phyloP scores from a whole-genome alignment of 35 echinoderm and acorn worm species.

The Apostichopus parvimensis region DNA sequence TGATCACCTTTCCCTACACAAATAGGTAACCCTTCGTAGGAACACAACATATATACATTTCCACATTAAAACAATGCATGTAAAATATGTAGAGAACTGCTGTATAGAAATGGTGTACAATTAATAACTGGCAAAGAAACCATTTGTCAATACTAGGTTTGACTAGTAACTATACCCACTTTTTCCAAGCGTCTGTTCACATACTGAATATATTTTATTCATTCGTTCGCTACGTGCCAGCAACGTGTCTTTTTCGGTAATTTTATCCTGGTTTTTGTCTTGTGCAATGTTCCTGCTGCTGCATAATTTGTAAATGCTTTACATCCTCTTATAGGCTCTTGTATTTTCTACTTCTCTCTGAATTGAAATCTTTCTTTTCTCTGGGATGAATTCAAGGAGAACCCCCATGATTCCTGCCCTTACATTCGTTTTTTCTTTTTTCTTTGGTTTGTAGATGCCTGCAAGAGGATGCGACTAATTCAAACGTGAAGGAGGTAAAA shows the following conservation, averaged over 20 bases:
- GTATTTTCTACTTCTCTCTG: background rate
- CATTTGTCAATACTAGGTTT: too few relatives aligned
- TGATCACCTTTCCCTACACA: too few relatives aligned
- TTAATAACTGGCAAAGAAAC: too few relatives aligned
- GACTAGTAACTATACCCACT: too few relatives aligned
- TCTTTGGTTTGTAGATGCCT: background rate
- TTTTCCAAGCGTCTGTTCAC: background rate
- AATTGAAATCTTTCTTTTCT: background rate
- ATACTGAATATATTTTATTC: background rate
- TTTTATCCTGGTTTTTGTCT: background rate
- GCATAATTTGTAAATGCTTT: background rate
- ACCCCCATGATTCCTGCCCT: background rate
- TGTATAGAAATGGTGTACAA: too few relatives aligned
- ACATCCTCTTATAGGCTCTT: background rate
- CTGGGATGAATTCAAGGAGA: background rate
- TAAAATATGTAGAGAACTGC: too few relatives aligned
- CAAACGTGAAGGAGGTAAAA: too few relatives aligned
- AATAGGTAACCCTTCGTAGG: too few relatives aligned
- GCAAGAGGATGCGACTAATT: background rate
- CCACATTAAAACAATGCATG: too few relatives aligned
- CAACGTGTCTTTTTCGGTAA: background rate
- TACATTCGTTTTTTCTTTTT: too few relatives aligned
- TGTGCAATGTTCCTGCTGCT: background rate
- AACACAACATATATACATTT: too few relatives aligned
- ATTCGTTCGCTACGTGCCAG: background rate